A percentile compares a stretch with the other conserved stretches of the same genome.
Evolutionary conservation across 1,140 invertebrate genomes (phyloP).

Genomic region (Batillaria attramentaria): DNA sequence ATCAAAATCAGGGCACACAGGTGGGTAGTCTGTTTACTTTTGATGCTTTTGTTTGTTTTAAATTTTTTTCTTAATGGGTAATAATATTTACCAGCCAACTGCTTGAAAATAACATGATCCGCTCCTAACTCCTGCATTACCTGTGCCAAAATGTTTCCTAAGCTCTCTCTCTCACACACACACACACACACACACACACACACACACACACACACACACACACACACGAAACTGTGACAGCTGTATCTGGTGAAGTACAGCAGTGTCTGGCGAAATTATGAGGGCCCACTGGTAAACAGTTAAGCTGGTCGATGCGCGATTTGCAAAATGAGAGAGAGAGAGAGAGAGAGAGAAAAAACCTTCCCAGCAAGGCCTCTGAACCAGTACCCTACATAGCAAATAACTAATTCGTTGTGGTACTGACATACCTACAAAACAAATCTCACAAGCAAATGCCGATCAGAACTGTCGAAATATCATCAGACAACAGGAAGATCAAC

Average conservation of each 20-base stretch:
- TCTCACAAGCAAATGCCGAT: neutral
- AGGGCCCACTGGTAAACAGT: no score
- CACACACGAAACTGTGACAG: neutral
- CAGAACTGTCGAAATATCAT: neutral
- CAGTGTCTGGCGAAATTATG: no score
- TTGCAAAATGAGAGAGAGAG: neutral
- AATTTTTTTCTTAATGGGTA: neutral
- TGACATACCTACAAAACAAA: neutral
- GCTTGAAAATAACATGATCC: neutral
- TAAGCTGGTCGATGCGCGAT: neutral
- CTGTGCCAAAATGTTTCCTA: neutral
- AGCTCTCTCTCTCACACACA: neutral
- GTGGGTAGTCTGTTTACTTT: neutral
- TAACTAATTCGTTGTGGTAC: neutral
- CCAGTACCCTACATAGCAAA: neutral
- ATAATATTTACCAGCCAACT: neutral
- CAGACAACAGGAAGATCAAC: no score
- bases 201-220: neutral
- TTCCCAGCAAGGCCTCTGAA: neutral
- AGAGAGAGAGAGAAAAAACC: neutral
- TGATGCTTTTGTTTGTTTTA: neutral
- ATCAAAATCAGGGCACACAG: neutral
- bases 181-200: neutral
- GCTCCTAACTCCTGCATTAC: neutral
- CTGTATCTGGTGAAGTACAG: no score